Evolutionary conservation across 2,797 vertebrate genomes (phyloP).

Genomic region (Lerista edwardsae): DNA sequence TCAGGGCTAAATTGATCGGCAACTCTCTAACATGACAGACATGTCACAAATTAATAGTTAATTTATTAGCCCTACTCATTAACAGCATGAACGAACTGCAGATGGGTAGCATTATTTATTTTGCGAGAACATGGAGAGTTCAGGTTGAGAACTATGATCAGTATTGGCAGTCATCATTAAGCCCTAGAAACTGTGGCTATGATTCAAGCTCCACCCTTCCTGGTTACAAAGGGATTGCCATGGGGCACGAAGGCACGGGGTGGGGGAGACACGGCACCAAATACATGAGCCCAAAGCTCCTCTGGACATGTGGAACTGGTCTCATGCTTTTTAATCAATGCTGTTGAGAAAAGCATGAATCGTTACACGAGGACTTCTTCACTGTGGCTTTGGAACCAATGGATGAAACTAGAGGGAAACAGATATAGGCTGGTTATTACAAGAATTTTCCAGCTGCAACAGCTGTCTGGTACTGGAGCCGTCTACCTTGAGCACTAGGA

Average conservation of each 20-base stretch:
- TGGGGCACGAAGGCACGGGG: too few species aligned
- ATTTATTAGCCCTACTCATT: background rate
- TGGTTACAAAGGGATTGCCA: background rate
- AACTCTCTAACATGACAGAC: background rate
- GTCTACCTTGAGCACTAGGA: too few species aligned
- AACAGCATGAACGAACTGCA: too few species aligned
- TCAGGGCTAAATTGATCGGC: constrained; percentile 38
- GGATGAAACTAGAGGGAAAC: too few species aligned
- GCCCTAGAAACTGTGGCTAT: background rate
- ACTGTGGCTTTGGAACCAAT: too few species aligned
- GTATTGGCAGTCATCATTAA: background rate
- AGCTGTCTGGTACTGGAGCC: too few species aligned
- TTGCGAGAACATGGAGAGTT: background rate
- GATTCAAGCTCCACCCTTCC: background rate
- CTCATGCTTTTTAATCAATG: background rate
- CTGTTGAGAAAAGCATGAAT: background rate
- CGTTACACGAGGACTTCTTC: background rate
- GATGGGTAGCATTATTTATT: too few species aligned
- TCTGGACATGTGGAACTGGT: too few species aligned
- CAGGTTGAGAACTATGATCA: background rate
- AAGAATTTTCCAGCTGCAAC: too few species aligned
- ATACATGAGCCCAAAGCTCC: too few species aligned
- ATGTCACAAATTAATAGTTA: background rate
- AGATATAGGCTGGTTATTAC: too few species aligned
- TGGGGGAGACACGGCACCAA: too few species aligned